These are phyloP conservation scores for Isotomurus palustris DNA, from an alignment of 2,888 invertebrate genomes.

Conservation along the genomic window DNA sequence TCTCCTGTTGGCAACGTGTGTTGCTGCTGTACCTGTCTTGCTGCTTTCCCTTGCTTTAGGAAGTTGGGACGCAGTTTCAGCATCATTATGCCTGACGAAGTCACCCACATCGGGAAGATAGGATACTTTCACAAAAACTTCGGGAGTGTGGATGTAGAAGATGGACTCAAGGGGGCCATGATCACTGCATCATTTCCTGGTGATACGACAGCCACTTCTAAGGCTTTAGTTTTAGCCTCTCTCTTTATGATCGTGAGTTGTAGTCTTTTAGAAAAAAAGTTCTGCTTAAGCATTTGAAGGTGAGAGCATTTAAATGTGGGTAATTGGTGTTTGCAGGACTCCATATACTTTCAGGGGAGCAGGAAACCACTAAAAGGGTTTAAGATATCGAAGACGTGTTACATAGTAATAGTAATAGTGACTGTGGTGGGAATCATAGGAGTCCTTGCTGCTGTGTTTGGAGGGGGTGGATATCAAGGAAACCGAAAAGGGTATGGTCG, in stretches of 20 bases:
- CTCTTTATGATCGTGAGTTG: constrained; percentile 35
- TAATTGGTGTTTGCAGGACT: too few species aligned
- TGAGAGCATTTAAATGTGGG: too few species aligned
- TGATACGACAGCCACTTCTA: constrained; percentile 31
- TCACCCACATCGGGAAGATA: constrained; percentile 32
- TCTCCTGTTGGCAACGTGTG: constrained; percentile 10
- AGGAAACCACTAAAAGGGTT: constrained; percentile 14
- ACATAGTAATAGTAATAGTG: constrained; percentile 28
- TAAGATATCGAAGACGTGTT: constrained; percentile 35
- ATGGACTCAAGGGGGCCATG: constrained; percentile 16
- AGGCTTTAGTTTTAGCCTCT: constrained; percentile 30
- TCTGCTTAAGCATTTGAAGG: background rate
- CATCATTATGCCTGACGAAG: constrained; percentile 19
- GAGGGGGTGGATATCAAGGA: constrained; percentile 35
- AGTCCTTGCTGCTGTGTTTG: constrained; percentile 25
- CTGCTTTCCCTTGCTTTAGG: too few species aligned
- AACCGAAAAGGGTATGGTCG: background rate
- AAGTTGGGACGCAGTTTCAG: constrained; percentile 2
- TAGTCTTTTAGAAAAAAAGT: background rate
- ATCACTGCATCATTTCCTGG: constrained; percentile 27
- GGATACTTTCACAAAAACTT: constrained; percentile 22
- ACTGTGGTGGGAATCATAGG: constrained; percentile 21
- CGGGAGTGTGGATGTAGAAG: constrained; percentile 23
- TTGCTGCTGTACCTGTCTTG: constrained; percentile 26
- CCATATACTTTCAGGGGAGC: constrained; percentile 30